Evolutionary conservation across 2,797 vertebrate genomes (phyloP), one percentile per base, ranked within the genome.

Genomic region (Sciaenops ocellatus): DNA sequence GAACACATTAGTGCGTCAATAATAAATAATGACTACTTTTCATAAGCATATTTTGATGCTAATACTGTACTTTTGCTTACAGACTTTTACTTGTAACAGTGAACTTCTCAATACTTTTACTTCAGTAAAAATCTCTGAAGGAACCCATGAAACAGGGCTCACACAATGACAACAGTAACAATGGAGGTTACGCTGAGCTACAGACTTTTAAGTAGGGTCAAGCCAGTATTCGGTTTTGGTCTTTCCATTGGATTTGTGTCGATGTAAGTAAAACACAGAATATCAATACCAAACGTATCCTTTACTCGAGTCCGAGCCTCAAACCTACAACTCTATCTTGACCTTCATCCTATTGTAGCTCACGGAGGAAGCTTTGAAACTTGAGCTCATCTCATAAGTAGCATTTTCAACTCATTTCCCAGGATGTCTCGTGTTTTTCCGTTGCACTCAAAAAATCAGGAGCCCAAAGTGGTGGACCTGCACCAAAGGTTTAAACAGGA

Each of bases 401-500:
- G 11, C 2, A 26, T 51, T 50, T 66, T 42, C 30, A 20, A 63
- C 24, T 15, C 16, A 26, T 54, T 56, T 46, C 20, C 41, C 26
- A 9, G 12, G 5, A 20, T 38, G 24, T 24, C 42, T 38, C 13
- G 22, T 11, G 15, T 42, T 30, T 38, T 30, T n/a, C 9, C 6
- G 2, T 18, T n/a, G 7, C 22, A 17, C 22, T 48, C 5, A 18
- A 22, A 56, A 30, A 34, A 28, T 3, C n/a, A 50, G 26, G 20
- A 57, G 16, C 26, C n/a, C 28, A 54, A 2, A 69, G 12, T 48
- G 9, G 1, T 54, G 28, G 20, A 48, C 34, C 60, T 48, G 59
- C 18, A 41, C 18, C 42, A 55, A 52, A 47, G 51, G 52, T 50
- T 72, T 38, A 61, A 73, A 67, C 13, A 24, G 34, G 44, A 67